These are phyloP conservation scores for Phortica okadai DNA, from an alignment of 2,888 invertebrate genomes.

Conservation along the genomic window DNA sequence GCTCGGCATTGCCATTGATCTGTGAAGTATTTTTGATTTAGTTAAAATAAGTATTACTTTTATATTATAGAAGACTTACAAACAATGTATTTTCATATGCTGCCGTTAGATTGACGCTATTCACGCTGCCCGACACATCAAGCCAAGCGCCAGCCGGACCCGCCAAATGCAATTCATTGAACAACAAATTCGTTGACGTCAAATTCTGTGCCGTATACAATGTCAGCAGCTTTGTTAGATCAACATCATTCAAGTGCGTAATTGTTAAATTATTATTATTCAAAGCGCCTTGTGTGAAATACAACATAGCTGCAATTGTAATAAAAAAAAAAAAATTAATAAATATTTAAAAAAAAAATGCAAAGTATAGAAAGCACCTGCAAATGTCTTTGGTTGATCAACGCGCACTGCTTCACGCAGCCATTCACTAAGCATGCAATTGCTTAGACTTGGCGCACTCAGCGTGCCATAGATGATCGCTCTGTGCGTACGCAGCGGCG, in stretches of 20 bases:
- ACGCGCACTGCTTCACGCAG: constrained; percentile 75
- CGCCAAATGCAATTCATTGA: constrained; percentile 73
- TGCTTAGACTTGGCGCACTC: constrained; percentile 64
- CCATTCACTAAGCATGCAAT: constrained; percentile 76
- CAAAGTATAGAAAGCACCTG: constrained; percentile 51
- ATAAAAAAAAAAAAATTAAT: neutral
- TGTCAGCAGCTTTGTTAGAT: constrained; percentile 77
- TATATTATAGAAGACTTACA: constrained; percentile 70
- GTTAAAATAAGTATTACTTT: too few species aligned
- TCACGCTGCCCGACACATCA: constrained; percentile 69
- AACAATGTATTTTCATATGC: constrained; percentile 78
- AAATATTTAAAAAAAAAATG: neutral
- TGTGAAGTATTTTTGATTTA: constrained; percentile 21
- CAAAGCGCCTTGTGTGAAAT: constrained; percentile 76
- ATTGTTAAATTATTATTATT: constrained; percentile 74
- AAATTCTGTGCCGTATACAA: constrained; percentile 77
- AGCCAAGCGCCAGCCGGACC: constrained; percentile 52
- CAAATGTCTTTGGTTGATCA: constrained; percentile 66
- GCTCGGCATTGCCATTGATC: constrained; percentile 55
- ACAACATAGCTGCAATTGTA: constrained; percentile 71
- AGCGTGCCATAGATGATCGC: constrained; percentile 65
- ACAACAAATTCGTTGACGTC: constrained; percentile 63
- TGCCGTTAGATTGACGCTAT: constrained; percentile 75
- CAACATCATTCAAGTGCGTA: constrained; percentile 76
- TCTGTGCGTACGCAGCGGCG: constrained; percentile 64